Percentiles rank a stretch among this genome's conserved stretches.
phyloP scores from a whole-genome alignment of 2,888 invertebrate species.

The Apotomis turbidana region DNA sequence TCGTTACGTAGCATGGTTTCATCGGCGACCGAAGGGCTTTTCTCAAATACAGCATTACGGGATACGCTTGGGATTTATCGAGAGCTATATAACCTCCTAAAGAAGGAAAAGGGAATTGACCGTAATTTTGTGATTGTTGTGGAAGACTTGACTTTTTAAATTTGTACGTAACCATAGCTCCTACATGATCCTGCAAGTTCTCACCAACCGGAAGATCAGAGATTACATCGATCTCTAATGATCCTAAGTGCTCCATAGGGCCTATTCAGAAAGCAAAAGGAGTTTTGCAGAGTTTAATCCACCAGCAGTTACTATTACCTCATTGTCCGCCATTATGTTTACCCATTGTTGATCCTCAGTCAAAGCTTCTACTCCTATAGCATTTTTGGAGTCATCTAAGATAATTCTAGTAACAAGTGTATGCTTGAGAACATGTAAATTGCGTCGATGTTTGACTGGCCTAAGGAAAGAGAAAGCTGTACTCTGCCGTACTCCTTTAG shows the following conservation, averaged over 20 bases:
- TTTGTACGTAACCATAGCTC: slow-evolving; percentile 22
- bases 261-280: slow-evolving; percentile 70
- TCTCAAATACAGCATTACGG: no score
- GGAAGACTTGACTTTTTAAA: not conserved
- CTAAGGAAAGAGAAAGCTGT: slow-evolving; percentile 87
- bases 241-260: slow-evolving; percentile 55
- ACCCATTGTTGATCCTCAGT: slow-evolving; percentile 50
- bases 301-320: slow-evolving; percentile 69
- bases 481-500: slow-evolving; percentile 88
- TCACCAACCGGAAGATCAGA: slow-evolving; percentile 63
- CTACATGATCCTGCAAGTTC: slow-evolving; percentile 68
- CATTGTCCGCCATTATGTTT: slow-evolving; percentile 51
- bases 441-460: slow-evolving; percentile 55
- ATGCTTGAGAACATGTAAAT: slow-evolving; percentile 61
- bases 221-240: slow-evolving; percentile 55
- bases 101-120: not conserved
- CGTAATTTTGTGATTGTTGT: not conserved
- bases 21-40: no score
- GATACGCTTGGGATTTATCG: slow-evolving; percentile 14
- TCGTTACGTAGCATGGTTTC: no score
- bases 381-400: slow-evolving; percentile 65
- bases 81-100: not conserved
- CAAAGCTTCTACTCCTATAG: slow-evolving; percentile 62
- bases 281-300: slow-evolving; percentile 67
- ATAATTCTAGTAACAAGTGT: slow-evolving; percentile 71